Evolutionary conservation across 2,113 vertebrate species (phyloP).

Genomic region (Sylvia atricapilla): DNA sequence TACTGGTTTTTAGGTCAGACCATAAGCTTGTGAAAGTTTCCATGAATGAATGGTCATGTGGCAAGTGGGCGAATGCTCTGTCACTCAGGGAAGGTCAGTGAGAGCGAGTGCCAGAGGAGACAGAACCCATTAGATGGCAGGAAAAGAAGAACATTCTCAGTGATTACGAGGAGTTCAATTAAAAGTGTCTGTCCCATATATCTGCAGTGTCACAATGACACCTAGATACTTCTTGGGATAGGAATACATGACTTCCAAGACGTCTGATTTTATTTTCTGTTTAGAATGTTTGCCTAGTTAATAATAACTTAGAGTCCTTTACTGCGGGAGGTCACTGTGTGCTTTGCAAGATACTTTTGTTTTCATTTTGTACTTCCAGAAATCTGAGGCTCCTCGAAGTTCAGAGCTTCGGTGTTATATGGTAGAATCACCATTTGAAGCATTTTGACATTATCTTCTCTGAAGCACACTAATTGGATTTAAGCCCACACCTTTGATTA

Average conservation of each 20-base stretch:
- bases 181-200: not conserved
- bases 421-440: not conserved
- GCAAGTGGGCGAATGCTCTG: not conserved
- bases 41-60: not conserved
- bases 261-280: not conserved
- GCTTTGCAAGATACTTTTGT: not conserved
- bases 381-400: not conserved
- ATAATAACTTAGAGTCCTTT: not conserved
- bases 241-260: not conserved
- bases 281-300: not conserved
- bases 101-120: not conserved
- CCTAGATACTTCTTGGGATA: not conserved
- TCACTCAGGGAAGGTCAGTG: not conserved
- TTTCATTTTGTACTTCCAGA: slow-evolving; percentile 15
- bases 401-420: not conserved
- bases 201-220: not conserved
- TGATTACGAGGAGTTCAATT: not conserved
- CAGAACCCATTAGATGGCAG: not conserved
- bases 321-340: not conserved
- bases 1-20: not conserved
- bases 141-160: not conserved
- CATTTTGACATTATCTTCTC: slow-evolving; percentile 12
- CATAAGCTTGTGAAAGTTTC: not conserved
- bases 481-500: slow-evolving; percentile 42
- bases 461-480: slow-evolving; percentile 40